Conservation (phyloP, 2,113 vertebrate genomes). For the Amazona vittata region DNA sequence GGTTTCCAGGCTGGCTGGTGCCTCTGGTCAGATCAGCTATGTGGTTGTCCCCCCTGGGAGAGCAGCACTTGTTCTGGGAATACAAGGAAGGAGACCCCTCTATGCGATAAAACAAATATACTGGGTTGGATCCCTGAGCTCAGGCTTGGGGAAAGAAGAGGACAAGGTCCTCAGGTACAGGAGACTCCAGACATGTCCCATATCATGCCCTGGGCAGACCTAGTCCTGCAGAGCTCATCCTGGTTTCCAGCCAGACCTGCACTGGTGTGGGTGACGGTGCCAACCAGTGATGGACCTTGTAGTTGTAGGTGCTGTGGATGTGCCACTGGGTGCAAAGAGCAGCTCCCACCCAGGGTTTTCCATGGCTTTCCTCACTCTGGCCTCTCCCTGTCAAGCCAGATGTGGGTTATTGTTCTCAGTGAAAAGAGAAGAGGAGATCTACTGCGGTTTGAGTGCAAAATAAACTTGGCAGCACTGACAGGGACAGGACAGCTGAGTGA, state of each 20-base stretch:
- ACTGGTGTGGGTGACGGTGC: neutral
- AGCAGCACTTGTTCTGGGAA: neutral
- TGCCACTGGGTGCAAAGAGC: neutral
- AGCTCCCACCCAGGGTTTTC: neutral
- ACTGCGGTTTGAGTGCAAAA: too few relatives aligned
- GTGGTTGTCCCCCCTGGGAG: neutral
- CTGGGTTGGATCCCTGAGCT: neutral
- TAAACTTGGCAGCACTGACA: neutral
- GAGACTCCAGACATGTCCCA: neutral
- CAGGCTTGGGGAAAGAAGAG: neutral
- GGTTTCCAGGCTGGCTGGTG: neutral
- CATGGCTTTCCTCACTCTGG: neutral
- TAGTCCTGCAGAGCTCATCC: neutral
- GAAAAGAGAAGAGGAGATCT: neutral
- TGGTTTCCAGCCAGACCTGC: neutral
- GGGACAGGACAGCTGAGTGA: neutral
- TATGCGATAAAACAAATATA: fast-evolving
- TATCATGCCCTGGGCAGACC: neutral
- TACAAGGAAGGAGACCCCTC: neutral
- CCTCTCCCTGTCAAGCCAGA: fast-evolving
- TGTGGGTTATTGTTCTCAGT: fast-evolving
- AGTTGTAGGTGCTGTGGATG: neutral
- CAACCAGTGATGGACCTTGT: neutral
- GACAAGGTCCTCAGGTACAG: fast-evolving
- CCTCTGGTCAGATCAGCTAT: neutral